Base-by-base conservation (phyloP, 2,797 vertebrate genomes). In the Meriones psammophilus region DNA sequence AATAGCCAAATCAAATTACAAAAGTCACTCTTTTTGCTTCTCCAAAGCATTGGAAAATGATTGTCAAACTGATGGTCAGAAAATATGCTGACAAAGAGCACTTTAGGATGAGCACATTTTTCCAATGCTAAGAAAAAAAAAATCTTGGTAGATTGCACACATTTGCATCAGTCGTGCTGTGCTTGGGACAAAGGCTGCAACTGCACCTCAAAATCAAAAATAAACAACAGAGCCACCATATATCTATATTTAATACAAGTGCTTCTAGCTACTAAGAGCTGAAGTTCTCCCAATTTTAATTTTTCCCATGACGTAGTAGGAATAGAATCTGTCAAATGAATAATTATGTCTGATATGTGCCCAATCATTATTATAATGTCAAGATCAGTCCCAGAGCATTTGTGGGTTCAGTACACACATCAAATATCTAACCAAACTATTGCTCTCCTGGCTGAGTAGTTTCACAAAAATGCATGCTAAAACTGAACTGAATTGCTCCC, bases 161-260 rank as follows among this genome's bases (percentile, higher is more conserved):
- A 20, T 94, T 87, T 78, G 56, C 14, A 33, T 33, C 58, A 68
- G 18, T 54, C 79, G 3, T 80, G 39, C 69, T 71, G 14, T 13
- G 58, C 81, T 66, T 91, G 22, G 60, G 56, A 4, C 62, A 9
- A 60, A 73, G n/a, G 62, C n/a, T 68, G 4, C 10, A 69, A 73
- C 7, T 68, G 9, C 64, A 33, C 42, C 58, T 94, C 26, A 89
- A 81, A 92, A n/a, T 7, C 15, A 50, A 88, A 97, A 77, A n/a
- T 12, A 91, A 60, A 46, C 28, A 13, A 39, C 36, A 66, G 6
- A 4, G 5, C 26, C 18, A 33, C 4, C 8, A 66, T 33, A 95
- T 50, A 83, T 46, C n/a, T 77, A 64, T 9, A 36, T 15, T 71
- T 89, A 33, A 28, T 22, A 88, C 30, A 62, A 94, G 13, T 17